Base-by-base conservation (phyloP, 2,797 vertebrate genomes). In the Girardinus metallicus region DNA sequence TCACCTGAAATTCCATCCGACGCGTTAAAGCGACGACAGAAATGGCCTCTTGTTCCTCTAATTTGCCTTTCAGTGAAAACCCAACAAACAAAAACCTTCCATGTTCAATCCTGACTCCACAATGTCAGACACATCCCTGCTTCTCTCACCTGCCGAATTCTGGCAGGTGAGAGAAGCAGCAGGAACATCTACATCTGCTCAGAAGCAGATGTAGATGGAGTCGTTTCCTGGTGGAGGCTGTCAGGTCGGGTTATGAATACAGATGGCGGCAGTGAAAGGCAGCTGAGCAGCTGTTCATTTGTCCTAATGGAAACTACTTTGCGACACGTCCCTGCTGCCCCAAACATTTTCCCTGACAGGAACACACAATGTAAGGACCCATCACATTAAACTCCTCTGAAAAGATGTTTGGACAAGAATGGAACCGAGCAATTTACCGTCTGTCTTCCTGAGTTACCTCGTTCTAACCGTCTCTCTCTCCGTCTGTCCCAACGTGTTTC, bases 231-330 rank as follows among this genome's bases (percentile, higher is more conserved):
- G 21, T 53, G 8, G 21, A 89, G 92, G 95, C 94, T 95, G 95
- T 97, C 94, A 96, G 81, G 94, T 94, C 93, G 94, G 90, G 94
- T 95, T 95, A 96, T 97, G 96, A 96, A 97, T 97, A 96, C 94
- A 96, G 94, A 96, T 95, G 94, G 80, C 78, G 43, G 57, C 78
- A 44, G 53, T 84, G 89, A 83, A 85, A 83, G 84, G 91, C 95
- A 94, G 95, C 91, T 91, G 94, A 96, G 95, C 95, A 96, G 95
- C 94, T 96, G 95, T 97, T 97, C 95, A 95, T 97, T 97, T 96
- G 95, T 96, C 95, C 96, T 96, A 96, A 96, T 96, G 95, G 84
- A 92, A 91, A 91, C 85, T 83, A 88, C 87, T 88, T 86, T 86
- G 84, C 92, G 93, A 91, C 85, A 87, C 49, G 76, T 91, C 74